Conservation (phyloP, 23 tunicate genomes). For the Styela plicata region DNA sequence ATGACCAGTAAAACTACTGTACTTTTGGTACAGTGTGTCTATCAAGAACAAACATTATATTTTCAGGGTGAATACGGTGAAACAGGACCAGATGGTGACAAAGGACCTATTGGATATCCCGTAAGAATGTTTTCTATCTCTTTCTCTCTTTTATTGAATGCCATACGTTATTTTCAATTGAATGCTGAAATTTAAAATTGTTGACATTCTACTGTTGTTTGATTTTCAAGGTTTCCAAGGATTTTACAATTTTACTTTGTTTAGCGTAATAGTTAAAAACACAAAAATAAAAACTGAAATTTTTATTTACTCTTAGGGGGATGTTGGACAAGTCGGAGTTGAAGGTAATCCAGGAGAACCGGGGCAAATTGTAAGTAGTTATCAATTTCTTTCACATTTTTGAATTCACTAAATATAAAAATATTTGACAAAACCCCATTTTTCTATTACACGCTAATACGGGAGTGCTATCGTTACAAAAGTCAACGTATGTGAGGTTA, state of each 20-base stretch:
- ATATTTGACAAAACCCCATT: too few species aligned
- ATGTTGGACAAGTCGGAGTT: background rate
- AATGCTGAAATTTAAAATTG: too few species aligned
- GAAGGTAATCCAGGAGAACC: constrained; percentile 8
- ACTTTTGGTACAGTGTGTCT: too few species aligned
- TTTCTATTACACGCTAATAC: too few species aligned
- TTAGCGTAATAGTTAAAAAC: too few species aligned
- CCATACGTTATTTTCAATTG: background rate
- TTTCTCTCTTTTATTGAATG: background rate
- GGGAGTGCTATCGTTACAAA: too few species aligned
- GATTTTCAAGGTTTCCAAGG: too few species aligned
- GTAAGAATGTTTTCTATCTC: background rate
- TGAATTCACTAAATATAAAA: background rate
- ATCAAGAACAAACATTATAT: background rate
- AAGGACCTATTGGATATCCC: constrained; percentile 31
- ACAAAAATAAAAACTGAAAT: too few species aligned
- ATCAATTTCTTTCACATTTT: background rate
- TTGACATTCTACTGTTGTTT: too few species aligned
- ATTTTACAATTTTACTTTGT: too few species aligned
- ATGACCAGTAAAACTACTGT: too few species aligned
- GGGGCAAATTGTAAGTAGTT: background rate
- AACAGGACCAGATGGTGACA: constrained; percentile 16
- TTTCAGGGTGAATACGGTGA: constrained; percentile 12
- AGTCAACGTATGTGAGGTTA: too few species aligned
- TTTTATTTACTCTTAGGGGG: background rate